Evolutionary conservation across 2,888 invertebrate genomes (phyloP), one percentile per base, ranked within the genome.

Genomic region (Amphiduros pacificus): DNA sequence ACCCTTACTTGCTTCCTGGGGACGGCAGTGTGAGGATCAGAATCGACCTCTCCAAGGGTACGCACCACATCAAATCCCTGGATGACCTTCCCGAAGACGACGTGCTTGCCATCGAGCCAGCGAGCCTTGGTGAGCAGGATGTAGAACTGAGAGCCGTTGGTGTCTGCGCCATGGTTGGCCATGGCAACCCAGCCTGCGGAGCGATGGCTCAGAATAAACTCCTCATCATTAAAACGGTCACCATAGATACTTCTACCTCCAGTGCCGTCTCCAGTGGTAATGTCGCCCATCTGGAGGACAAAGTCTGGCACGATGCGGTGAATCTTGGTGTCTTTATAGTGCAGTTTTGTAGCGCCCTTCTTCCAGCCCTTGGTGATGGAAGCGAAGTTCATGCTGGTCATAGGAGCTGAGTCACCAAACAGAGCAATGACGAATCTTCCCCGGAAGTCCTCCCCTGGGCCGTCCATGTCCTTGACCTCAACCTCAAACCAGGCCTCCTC

Each of bases 91-190:
- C 81, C 82, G 63, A 82, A 82, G 4, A 79, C 81, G 0, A 82
- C 82, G 66, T 82, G 82, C 60, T 77, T 78, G 27, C 72, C 72
- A 63, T 82, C 81, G 40, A 82, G 66, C 80, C 81, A 82, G 57
- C 82, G 72, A 26, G 79, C 74, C 52, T 75, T 78, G 61, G 71
- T 77, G 22, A 82, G 70, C n/a, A 76, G 67, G 62, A 82, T 75
- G 73, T 78, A 82, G 73, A 82, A 82, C 72, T 82, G 82, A 2
- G 80, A 80, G 11, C 80, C 79, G 69, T 82, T 82, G n/a, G 79
- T 79, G 70, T 82, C 80, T 61, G 63, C 67, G 24, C 82, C 82
- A 62, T 80, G 77, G 71, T 82, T 82, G 6, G 82, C 82, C 82
- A 82, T 82, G 57, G 81, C 75, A 9, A 82, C 75, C 70, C 79